Evolutionary conservation across 2,113 vertebrate genomes (phyloP), one percentile per base, ranked within the genome.

Genomic region (Ptilonorhynchus violaceus): DNA sequence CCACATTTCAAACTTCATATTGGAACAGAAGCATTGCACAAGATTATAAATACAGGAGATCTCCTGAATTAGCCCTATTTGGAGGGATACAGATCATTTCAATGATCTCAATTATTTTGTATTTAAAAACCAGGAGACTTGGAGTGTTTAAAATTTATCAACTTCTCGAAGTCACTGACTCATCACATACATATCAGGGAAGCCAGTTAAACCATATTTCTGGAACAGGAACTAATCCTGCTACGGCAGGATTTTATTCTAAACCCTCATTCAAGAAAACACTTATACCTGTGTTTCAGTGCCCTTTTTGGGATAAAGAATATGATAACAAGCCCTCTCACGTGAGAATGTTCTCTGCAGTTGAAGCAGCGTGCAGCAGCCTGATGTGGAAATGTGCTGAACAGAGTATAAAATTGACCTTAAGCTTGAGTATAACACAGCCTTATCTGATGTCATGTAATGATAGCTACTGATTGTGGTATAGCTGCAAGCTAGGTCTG

Each of bases 401-500:
- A 83, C 47, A 92, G 60, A 86, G 42, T 46, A 53, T 20, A 63
- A 85, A 64, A 91, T 60, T 64, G 56, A 87, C 58, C 69, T 85
- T 79, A 91, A 89, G 44, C 31, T 56, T 64, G 27, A 86, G 25
- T 70, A 74, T 33, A 80, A 86, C 33, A 46, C 1, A 15, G 63
- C 76, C 91, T 93, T 86, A 91, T 91, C 91, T 93, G 83, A 73
- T 84, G 59, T 86, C 80, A 91, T 90, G 49, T 88, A 87, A 67
- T 69, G 52, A 72, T 68, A 94, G n/a, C 27, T 95, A 67, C 72
- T n/a, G 60, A 78, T 25, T 87, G 76, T 41, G 73, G 84, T 77
- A 56, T 72, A 74, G 72, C 91, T 91, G 58, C 49, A 78, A 82
- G 89, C 85, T 79, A 87, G 74, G 53, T 72, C 58, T 93, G 52